Evolutionary conservation across 2,888 invertebrate genomes (phyloP), one percentile per base, ranked within the genome.

Genomic region (Pherbina coryleti): DNA sequence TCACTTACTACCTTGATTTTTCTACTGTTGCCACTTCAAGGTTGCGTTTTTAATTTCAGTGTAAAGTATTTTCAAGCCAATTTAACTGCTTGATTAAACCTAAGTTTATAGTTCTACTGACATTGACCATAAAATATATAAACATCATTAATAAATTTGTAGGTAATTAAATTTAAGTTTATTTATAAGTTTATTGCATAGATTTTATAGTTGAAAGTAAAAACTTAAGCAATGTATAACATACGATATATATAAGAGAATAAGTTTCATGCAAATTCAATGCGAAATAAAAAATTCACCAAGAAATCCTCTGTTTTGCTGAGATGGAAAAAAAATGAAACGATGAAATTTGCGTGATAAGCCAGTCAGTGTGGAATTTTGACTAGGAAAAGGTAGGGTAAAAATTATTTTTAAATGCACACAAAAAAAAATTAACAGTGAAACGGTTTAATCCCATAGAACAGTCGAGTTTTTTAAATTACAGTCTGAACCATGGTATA

Each of bases 161-260:
- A 71, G 51, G 34, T n/a, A 71, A 55, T 71, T 44, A 44, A 44
- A 44, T 66, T 67, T 37, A 75, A 75, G 66, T 75, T 67, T 67
- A 64, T 37, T 51, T 57, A 49, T 28, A 67, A 14, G 19, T 22
- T 72, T 60, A 14, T 34, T 57, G 19, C 57, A 17, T 72, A 57
- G 62, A 28, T 67, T 44, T 7, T 67, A 19, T 37, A 67, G 17
- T n/a, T 44, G 44, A 44, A 67, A 22, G 14, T 44, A 34, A 67
- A 44, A 62, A 51, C n/a, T 80, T 81, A 82, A 7, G 55, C 28
- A 80, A 77, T 82, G 77, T 78, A 79, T 79, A 76, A 75, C 81
- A 77, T 76, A 57, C 75, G 49, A 73, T 62, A 51, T 60, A 37
- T 17, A 80, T 62, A 78, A 77, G 81, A 80, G 31, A 19, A 81